Conservation (phyloP, 2,888 invertebrate genomes). For the Seira ritae region DNA sequence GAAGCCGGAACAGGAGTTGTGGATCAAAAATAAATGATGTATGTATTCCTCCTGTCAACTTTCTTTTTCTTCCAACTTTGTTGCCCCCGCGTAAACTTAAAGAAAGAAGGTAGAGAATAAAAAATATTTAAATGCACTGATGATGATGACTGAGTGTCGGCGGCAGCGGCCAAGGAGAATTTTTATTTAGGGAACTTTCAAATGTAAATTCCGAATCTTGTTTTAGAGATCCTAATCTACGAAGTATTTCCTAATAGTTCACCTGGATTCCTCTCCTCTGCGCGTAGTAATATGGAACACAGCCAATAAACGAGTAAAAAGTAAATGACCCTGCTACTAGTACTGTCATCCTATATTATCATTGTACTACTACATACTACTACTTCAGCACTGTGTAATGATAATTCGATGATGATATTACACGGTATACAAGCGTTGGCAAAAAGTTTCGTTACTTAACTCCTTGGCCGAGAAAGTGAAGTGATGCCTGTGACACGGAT, state of each 20-base stretch:
- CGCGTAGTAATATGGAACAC: constrained; percentile 53
- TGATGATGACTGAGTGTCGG: too few species aligned
- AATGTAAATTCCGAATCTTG: too few species aligned
- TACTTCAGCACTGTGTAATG: constrained; percentile 25
- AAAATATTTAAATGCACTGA: too few species aligned
- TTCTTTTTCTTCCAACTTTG: too few species aligned
- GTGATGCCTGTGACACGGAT: constrained; percentile 32
- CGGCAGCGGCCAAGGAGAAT: too few species aligned
- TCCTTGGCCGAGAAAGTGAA: constrained; percentile 22
- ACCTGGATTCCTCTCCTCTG: constrained; percentile 51
- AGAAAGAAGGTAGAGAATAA: too few species aligned
- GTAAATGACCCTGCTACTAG: constrained; percentile 54
- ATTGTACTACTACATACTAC: constrained; percentile 14
- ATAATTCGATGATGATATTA: neutral
- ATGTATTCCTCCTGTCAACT: too few species aligned
- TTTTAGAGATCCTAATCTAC: neutral
- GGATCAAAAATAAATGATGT: too few species aligned
- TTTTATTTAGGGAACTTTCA: too few species aligned
- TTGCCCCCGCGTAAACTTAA: too few species aligned
- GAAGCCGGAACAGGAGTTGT: too few species aligned
- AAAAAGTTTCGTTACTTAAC: constrained; percentile 19
- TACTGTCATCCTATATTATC: constrained; percentile 46
- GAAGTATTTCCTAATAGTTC: constrained; percentile 20
- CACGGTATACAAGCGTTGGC: constrained; percentile 11
- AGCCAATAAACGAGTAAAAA: constrained; percentile 55